Percentiles rank a stretch among this genome's conserved stretches.
Conservation (phyloP, 1,140 invertebrate species). For the Himalopsyche phryganea region DNA sequence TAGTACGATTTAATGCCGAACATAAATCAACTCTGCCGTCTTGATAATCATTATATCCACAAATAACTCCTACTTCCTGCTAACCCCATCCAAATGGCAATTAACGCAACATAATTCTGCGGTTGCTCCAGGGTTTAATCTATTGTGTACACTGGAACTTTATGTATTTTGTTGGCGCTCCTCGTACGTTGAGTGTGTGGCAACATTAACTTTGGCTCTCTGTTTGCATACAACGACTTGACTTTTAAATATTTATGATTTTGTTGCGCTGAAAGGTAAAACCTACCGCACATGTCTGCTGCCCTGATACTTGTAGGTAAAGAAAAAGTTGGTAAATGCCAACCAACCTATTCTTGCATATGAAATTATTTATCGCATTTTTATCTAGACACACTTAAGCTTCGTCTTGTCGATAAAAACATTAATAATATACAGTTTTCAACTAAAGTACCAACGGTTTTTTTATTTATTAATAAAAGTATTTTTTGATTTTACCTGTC, state of each 20-base stretch:
- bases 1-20: not conserved
- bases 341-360: no score
- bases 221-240: constrained; percentile 6
- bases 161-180: constrained; percentile 15
- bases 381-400: no score
- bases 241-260: constrained; percentile 30
- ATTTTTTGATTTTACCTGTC: no score
- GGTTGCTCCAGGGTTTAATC: constrained; percentile 28
- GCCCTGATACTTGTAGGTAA: not conserved
- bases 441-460: no score
- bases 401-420: no score
- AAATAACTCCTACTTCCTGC: constrained; percentile 12
- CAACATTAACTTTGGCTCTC: constrained; percentile 24
- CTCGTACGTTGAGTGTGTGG: constrained; percentile 19
- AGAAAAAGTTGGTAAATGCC: no score
- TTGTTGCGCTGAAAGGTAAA: constrained; percentile 5
- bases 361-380: no score
- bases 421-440: no score
- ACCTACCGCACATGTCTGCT: not conserved
- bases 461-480: no score
- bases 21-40: constrained; percentile 2
- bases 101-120: constrained; percentile 30
- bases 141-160: constrained; percentile 23
- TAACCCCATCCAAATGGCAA: constrained; percentile 10
- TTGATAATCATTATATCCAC: constrained; percentile 26